Evolutionary conservation across 2,797 vertebrate genomes (phyloP), one percentile per base, ranked within the genome.

Genomic region (Apogon talboti): DNA sequence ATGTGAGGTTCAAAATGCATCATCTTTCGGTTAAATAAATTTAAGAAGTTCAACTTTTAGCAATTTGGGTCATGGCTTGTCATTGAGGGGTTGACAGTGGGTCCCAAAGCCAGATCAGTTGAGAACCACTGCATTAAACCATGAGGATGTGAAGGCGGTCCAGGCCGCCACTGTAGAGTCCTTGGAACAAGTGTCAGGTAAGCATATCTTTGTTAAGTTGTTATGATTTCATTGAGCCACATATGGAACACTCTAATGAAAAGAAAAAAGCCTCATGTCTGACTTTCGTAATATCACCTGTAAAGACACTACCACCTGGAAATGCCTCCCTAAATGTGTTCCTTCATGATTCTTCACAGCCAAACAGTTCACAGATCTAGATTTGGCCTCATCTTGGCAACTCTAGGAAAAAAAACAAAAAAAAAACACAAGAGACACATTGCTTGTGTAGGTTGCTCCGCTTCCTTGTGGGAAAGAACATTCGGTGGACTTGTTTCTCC

Each of bases 401-500:
- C 45, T 49, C 33, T 18, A 56, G 38, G n/a, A 33, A 48, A 46
- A 16, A 18, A 40, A 48, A 46, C n/a, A 18, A 40, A 13, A 16
- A 61, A 28, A 35, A 30, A 5, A 18, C 11, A 28, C 9, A 49
- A 21, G 14, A 68, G 28, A 52, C 42, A 48, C 24, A 0, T 18
- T n/a, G 21, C 7, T 48, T 1, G 11, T n/a, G 11, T 14, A 40
- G 12, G 52, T 42, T 50, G 43, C 21, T 52, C 53, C 30, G 16
- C 63, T 40, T 54, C 76, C 50, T 59, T 67, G 42, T 60, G 45
- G 15, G 42, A 74, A 69, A 54, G 37, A 64, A 56, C 55, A 40
- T 55, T 55, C 40, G 54, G 69, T 33, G 24, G 52, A 58, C 38
- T 47, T 64, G 74, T 76, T 79, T 78, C 78, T 81, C 73, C 58